Conservation (phyloP, 2,888 invertebrate genomes). For the Dryadula phaetusa region DNA sequence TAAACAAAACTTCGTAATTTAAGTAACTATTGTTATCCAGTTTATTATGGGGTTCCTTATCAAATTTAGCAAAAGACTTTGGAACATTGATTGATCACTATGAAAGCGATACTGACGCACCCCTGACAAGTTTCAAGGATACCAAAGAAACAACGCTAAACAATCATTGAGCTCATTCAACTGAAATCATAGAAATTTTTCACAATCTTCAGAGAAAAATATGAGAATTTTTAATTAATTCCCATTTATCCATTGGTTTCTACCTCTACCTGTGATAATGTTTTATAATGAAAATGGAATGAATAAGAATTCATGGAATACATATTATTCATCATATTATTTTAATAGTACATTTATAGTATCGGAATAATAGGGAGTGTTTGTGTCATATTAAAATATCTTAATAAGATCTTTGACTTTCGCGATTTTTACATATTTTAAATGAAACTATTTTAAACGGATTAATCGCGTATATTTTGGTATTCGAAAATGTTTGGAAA, state of each 20-base stretch:
- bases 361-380: too few species aligned
- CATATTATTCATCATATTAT: too few species aligned
- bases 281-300: neutral
- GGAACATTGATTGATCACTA: conserved; percentile 65
- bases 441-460: too few species aligned
- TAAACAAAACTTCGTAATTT: conserved; percentile 16
- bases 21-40: conserved; percentile 25
- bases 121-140: conserved; percentile 51
- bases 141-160: conserved; percentile 40
- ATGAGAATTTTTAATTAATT: neutral
- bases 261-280: neutral
- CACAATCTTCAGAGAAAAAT: neutral
- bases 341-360: too few species aligned
- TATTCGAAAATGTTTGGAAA: too few species aligned
- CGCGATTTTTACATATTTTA: too few species aligned
- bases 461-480: too few species aligned
- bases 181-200: conserved; percentile 24
- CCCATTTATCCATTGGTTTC: neutral
- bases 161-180: conserved; percentile 26
- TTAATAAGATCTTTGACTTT: too few species aligned
- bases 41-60: conserved; percentile 35
- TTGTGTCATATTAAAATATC: too few species aligned
- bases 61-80: conserved; percentile 39
- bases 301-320: too few species aligned
- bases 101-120: conserved; percentile 60